Base-by-base conservation (phyloP, 2,797 vertebrate species). In the Psittacula echo region DNA sequence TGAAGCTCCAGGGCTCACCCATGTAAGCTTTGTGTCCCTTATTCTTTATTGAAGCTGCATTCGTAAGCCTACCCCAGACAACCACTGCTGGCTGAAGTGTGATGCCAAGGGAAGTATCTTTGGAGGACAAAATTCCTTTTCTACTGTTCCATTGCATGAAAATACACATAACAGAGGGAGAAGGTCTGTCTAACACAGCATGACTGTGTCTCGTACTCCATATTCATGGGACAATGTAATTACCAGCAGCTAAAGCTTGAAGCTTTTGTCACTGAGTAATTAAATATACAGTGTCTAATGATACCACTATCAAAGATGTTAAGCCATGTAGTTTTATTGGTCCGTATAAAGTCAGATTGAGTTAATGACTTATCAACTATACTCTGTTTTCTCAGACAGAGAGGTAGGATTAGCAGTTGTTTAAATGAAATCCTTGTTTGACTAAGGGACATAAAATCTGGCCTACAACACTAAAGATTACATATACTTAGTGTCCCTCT, bases 1-100 rank as follows among this genome's bases (percentile, higher is more conserved):
- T 89, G 62, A 4, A 2, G 41, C 34, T 44, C 18, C 62, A 3
- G 1, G n/a, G 29, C 30, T 92, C 65, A 65, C 47, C 22, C 41
- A 94, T 94, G 95, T 96, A 95, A 96, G 61, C n/a, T 45, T 87
- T 56, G 11, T 61, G 83, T 66, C 34, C 22, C 10, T 86, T 86
- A 37, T 32, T 87, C 41, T 89, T 80, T 71, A 44, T 9, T n/a
- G 14, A 81, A 77, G 24, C 19, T 37, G 8, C 27, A 6, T 62
- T n/a, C 84, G 20, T 73, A 85, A 85, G 19, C 24, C 50, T 82
- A 9, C 4, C 48, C 30, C 50, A 62, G 37, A 30, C 30, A 22
- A 61, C 13, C 39, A 44, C 50, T 50, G 24, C 44, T 85, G 82
- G 17, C n/a, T 58, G 68, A 80, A 83, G 13, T 3, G 7, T 39